These are phyloP conservation scores for Dendrolimus punctatus DNA, from an alignment of 1,140 invertebrate species.

Conservation along the genomic window DNA sequence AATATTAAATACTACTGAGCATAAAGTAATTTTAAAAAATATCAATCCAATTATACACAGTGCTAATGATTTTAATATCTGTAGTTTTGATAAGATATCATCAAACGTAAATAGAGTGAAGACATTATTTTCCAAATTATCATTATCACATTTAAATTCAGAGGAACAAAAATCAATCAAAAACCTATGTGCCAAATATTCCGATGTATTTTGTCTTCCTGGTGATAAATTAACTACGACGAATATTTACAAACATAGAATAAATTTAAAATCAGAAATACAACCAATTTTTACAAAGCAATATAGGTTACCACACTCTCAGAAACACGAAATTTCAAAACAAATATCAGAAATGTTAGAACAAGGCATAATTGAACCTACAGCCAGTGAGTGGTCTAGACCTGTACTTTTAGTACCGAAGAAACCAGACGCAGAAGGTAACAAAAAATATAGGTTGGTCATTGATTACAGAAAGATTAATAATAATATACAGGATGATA, in stretches of 20 bases:
- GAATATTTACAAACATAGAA: slow-evolving; percentile 23
- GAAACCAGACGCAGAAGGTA: background rate
- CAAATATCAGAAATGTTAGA: slow-evolving; percentile 15
- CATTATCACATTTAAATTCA: slow-evolving; percentile 22
- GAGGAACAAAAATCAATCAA: slow-evolving; percentile 23
- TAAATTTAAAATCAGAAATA: slow-evolving; percentile 18
- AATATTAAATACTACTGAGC: slow-evolving; percentile 19
- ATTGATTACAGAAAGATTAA: slow-evolving; percentile 11
- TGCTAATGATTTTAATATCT: slow-evolving; percentile 14
- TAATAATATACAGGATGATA: slow-evolving; percentile 7
- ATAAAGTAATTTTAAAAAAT: slow-evolving; percentile 7
- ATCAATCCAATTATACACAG: slow-evolving; percentile 12
- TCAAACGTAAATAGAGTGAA: slow-evolving; percentile 13
- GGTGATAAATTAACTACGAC: slow-evolving; percentile 23
- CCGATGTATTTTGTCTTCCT: slow-evolving; percentile 23
- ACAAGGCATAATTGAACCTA: slow-evolving; percentile 18
- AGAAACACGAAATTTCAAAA: slow-evolving; percentile 14
- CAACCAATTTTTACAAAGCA: slow-evolving; percentile 28
- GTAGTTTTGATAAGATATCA: slow-evolving; percentile 9
- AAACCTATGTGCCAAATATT: slow-evolving; percentile 30
- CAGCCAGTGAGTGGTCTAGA: slow-evolving; percentile 16
- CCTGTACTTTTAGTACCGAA: slow-evolving; percentile 19
- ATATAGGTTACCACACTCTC: slow-evolving; percentile 25
- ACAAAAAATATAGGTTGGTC: slow-evolving; percentile 15
- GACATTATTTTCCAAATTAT: slow-evolving; percentile 13